Percentiles rank a stretch among this genome's conserved stretches.
Evolutionary conservation across 2,113 vertebrate genomes (phyloP).

Genomic region (Thamnaconus septentrionalis): DNA sequence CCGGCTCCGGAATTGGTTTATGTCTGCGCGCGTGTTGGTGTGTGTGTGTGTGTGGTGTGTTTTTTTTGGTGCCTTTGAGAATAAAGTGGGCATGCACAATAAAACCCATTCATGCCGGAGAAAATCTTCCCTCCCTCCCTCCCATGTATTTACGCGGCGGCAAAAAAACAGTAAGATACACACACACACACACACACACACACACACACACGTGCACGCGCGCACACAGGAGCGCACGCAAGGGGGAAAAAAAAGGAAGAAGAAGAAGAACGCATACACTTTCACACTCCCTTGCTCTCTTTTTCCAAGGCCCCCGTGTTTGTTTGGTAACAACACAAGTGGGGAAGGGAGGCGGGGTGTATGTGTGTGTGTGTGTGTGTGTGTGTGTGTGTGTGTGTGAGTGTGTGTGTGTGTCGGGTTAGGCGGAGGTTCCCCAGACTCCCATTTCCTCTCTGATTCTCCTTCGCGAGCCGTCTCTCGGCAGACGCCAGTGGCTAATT

Average conservation of each 20-base stretch:
- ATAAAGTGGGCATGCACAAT: constrained; percentile 43
- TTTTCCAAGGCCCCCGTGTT: constrained; percentile 55
- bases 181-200: constrained; percentile 18
- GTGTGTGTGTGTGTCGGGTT: no score
- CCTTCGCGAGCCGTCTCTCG: constrained; percentile 82
- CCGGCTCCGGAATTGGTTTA: constrained; percentile 45
- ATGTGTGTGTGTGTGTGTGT: no score
- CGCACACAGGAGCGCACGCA: constrained; percentile 23
- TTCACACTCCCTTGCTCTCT: constrained; percentile 54
- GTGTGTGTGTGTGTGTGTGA: no score
- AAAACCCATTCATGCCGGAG: constrained; percentile 46
- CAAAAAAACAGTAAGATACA: constrained; percentile 5
- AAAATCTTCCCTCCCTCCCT: constrained; percentile 26
- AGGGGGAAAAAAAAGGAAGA: no score
- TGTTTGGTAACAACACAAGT: constrained; percentile 85
- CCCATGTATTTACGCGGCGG: constrained; percentile 41
- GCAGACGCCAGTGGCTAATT: constrained; percentile 95
- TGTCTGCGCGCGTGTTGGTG: constrained; percentile 10
- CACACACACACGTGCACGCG: constrained; percentile 16
- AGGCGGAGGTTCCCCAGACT: constrained; percentile 82
- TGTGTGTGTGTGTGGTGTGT: no score
- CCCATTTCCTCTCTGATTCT: constrained; percentile 73
- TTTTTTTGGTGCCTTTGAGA: constrained; percentile 25
- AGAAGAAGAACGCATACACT: neutral
- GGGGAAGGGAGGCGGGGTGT: neutral